A percentile compares a stretch with the other conserved stretches of the same genome.
phyloP scores from a whole-genome alignment of 2,888 invertebrate genomes.

The Sarcophaga caerulescens region DNA sequence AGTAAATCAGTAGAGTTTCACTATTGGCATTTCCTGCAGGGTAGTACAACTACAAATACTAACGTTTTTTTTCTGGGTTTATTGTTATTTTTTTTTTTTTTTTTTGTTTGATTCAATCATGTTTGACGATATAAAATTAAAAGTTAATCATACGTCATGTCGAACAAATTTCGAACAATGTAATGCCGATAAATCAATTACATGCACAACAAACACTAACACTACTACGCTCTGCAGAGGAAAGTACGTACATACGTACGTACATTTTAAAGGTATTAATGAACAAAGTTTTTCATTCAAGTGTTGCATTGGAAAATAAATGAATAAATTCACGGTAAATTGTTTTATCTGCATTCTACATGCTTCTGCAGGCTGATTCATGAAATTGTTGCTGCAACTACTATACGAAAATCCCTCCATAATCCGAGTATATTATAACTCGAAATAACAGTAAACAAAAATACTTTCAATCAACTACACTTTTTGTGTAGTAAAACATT shows the following conservation, averaged over 20 bases:
- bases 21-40: too few species aligned
- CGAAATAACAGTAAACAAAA: too few species aligned
- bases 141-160: slow-evolving; percentile 36
- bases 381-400: slow-evolving; percentile 2
- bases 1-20: too few species aligned
- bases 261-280: neutral
- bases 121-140: slow-evolving; percentile 7
- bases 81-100: neutral
- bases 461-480: too few species aligned
- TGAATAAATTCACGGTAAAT: neutral
- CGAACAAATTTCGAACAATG: slow-evolving; percentile 10
- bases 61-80: neutral
- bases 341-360: neutral
- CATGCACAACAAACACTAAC: neutral
- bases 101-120: slow-evolving; percentile 31
- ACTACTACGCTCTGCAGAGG: neutral
- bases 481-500: neutral
- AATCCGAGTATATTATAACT: neutral
- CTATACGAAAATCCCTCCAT: neutral
- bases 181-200: slow-evolving; percentile 26
- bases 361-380: neutral
- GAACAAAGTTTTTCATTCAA: neutral
- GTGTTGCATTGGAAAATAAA: neutral
- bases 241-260: too few species aligned
- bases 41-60: too few species aligned